These are phyloP conservation scores for Platysternon megacephalum DNA, from an alignment of 2,113 vertebrate species.

Conservation along the genomic window DNA sequence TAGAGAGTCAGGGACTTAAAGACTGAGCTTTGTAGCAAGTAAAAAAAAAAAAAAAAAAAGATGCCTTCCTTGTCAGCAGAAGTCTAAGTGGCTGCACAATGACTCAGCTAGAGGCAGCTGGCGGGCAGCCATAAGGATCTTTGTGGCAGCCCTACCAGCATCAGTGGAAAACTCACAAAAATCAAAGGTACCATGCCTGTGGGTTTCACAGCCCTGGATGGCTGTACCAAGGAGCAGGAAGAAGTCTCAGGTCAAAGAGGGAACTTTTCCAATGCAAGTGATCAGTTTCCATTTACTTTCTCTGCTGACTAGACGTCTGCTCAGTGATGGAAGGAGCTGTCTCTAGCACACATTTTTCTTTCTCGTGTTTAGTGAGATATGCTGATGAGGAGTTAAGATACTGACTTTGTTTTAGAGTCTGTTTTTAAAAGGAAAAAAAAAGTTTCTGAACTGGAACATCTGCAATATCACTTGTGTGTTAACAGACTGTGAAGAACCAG, in stretches of 20 bases:
- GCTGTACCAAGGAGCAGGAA: not conserved
- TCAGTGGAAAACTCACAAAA: not conserved
- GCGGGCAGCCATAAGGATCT: not conserved
- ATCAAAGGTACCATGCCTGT: not conserved
- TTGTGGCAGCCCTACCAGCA: not conserved
- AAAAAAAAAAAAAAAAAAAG: not conserved
- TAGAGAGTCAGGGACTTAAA: not conserved
- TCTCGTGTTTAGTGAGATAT: not conserved
- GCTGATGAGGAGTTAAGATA: not conserved
- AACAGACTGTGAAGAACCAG: conserved; percentile 89
- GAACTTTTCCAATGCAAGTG: not conserved
- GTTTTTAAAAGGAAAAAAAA: not conserved
- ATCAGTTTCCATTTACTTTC: not conserved
- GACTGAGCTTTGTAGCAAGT: not conserved
- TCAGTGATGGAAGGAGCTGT: not conserved
- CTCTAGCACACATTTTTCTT: not conserved
- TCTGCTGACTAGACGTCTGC: not conserved
- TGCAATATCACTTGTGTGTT: conserved; percentile 5
- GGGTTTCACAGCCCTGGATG: not conserved
- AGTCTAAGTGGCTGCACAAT: not conserved
- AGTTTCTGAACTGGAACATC: not conserved
- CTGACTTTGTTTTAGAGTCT: not conserved
- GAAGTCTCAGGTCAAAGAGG: not conserved
- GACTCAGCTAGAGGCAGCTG: not conserved
- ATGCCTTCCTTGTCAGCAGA: not conserved